Evolutionary conservation across 2,797 vertebrate species (phyloP), one percentile per base, ranked within the genome.

Genomic region (Melanogrammus aeglefinus): DNA sequence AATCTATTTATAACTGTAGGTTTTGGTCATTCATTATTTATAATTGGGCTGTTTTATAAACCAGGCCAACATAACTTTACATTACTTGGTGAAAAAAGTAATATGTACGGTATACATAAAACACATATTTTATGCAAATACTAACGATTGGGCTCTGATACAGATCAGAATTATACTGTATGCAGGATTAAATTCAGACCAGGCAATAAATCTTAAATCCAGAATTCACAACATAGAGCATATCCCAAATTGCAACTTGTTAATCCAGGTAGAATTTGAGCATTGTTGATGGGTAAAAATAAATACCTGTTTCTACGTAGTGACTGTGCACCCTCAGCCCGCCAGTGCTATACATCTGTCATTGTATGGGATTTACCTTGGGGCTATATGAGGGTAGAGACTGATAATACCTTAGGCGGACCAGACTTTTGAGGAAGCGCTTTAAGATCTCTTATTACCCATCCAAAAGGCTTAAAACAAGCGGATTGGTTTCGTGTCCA

Each of bases 401-500:
- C 18, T 39, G 44, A 47, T 75, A 74, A 78, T 74, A 36, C 69
- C 36, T 69, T 72, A 75, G 51, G 36, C 73, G 44, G 71, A 81
- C 75, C 78, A 27, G 63, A 39, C 69, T 51, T 73, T 24, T 71
- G 72, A 78, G 76, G 73, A 80, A 82, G 79, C 72, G 33, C 41
- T 5, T 21, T 79, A 9, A 78, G 79, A 76, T 80, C 84, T 91
- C 80, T 87, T 77, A 83, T 89, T 87, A 88, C 86, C 85, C 71
- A 79, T 77, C 81, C 80, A 33, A 70, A 35, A 72, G 74, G 72
- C 70, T 33, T 76, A 36, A 76, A 86, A 76, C 81, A 27, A 77
- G 29, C 18, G 8, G 75, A 7, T 31, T 18, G 75, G 76, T 85
- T 83, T 27, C 77, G 80, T 73, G 41, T 88, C 86, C 73, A 83